Evolutionary conservation across 2,113 vertebrate species (phyloP).

Genomic region (Cryptomyrus ogoouensis): DNA sequence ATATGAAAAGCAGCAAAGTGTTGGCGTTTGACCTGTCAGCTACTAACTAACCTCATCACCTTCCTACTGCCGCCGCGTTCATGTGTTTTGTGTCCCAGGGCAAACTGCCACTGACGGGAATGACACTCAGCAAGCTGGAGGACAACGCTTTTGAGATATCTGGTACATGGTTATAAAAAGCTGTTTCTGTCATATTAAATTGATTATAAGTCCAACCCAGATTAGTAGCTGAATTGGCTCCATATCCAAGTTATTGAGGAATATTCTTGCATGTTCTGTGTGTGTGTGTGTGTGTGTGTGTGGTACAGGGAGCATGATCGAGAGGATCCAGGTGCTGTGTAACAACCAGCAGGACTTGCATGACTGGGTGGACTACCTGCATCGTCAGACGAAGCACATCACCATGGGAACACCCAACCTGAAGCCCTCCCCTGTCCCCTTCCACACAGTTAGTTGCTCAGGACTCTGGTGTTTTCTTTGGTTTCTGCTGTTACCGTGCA

Average conservation of each 20-base stretch:
- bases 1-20: not conserved
- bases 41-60: not conserved
- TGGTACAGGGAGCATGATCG: constrained; percentile 82
- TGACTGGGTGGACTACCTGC: constrained; percentile 92
- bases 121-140: constrained; percentile 85
- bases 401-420: constrained; percentile 72
- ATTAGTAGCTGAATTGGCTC: not conserved
- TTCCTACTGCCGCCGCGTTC: no score
- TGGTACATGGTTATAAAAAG: constrained; percentile 58
- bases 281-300: not conserved
- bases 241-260: not conserved
- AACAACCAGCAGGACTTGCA: constrained; percentile 86
- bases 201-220: not conserved
- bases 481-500: not conserved
- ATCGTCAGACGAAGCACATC: constrained; percentile 84
- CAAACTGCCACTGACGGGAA: constrained; percentile 83
- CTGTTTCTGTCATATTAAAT: not conserved
- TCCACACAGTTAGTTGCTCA: constrained; percentile 78
- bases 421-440: constrained; percentile 90
- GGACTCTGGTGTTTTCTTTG: not conserved
- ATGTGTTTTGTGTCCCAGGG: constrained; percentile 61
- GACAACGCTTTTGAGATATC: constrained; percentile 94
- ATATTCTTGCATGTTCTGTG: not conserved
- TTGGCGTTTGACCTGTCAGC: not conserved
- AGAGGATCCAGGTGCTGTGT: constrained; percentile 85